Evolutionary conservation across 2,888 invertebrate genomes (phyloP), one percentile per base, ranked within the genome.

Genomic region (Callyntrura sp.): DNA sequence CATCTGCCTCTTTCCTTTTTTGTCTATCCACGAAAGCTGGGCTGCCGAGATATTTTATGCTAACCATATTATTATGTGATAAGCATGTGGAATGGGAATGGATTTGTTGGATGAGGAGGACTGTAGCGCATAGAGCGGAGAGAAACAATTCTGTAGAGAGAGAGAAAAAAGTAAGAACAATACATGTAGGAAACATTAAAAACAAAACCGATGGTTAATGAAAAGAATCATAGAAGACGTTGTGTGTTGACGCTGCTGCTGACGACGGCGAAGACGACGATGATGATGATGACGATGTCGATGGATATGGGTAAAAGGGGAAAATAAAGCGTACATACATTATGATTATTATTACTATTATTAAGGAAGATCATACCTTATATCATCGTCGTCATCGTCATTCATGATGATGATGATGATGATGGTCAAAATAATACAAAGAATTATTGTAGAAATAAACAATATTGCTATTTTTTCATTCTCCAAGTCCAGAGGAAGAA

Each of bases 31-130:
- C 17, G 43, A 81, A 43, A 62, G 17, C n/a, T 62, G 17, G 35
- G 35, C 35, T 51, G 43, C 43, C 17, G 57, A 79, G 35, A 79
- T 79, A 43, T 79, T 79, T 62, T 81, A 62, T 62, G 76, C 84
- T 45, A 73, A 76, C 73, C 76, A 57, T 85, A 28, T 85, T 60
- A 85, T 76, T 85, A 85, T 57, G 76, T 76, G 85, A 73, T 73
- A 73, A 84, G 81, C 62, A 62, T 62, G 28, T 57, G 57, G n/a
- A 57, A 28, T 57, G 45, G 57, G n/a, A 57, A 28, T 57, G 45
- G 60, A 57, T 55, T 57, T 20, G 60, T 35, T 55, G 57, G 57
- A 25, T n/a, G 79, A 55, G 35, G 57, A 0, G 12, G n/a, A n/a
- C n/a, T n/a, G n/a, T n/a, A n/a, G n/a, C n/a, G n/a, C n/a, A n/a